Evolutionary conservation across 2,113 vertebrate species (phyloP).

Genomic region (Pseudolaguvia tuberculata): DNA sequence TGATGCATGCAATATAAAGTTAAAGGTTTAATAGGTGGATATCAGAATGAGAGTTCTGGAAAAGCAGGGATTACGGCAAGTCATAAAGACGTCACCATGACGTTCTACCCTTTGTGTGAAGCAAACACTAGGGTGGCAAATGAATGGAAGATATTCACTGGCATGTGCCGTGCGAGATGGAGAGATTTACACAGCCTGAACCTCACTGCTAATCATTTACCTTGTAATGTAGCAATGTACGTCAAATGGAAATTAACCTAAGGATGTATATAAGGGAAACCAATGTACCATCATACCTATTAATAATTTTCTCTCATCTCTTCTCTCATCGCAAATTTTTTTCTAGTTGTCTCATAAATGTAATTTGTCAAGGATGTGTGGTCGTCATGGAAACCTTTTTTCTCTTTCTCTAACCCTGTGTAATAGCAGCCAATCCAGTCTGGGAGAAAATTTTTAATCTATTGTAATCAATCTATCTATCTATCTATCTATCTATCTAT

Average conservation of each 20-base stretch:
- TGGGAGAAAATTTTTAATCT: constrained; percentile 6
- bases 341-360: constrained; percentile 33
- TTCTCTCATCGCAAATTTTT: background rate
- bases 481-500: background rate
- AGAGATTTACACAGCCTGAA: constrained; percentile 16
- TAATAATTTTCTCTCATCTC: constrained; percentile 10
- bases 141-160: constrained; percentile 18
- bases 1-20: constrained; percentile 30
- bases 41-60: constrained; percentile 14
- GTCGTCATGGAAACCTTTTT: constrained; percentile 56
- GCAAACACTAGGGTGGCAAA: background rate
- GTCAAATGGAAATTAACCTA: background rate
- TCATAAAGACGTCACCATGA: constrained; percentile 41
- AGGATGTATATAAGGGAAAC: too few species aligned
- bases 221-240: background rate
- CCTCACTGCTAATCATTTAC: background rate
- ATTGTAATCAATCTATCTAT: constrained; percentile 1
- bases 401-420: constrained; percentile 28
- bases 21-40: constrained; percentile 9
- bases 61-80: constrained; percentile 17
- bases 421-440: constrained; percentile 19
- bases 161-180: background rate
- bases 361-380: constrained; percentile 43
- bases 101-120: constrained; percentile 15
- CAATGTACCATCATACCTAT: background rate